Evolutionary conservation across 2,113 vertebrate genomes (phyloP).

Genomic region (Phylloscopus trochilus): DNA sequence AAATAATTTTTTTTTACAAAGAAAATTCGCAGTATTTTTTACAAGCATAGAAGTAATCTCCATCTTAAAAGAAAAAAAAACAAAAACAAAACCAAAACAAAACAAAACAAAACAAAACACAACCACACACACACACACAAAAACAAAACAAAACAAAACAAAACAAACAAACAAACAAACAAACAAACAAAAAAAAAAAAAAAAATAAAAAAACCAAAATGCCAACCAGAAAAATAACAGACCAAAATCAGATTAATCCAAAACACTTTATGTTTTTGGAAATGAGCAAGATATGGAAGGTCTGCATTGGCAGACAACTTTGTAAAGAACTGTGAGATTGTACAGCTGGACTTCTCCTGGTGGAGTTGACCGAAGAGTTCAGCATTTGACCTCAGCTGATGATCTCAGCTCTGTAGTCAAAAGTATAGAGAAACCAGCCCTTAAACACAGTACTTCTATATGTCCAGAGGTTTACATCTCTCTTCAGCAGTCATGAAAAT

Average conservation of each 20-base stretch:
- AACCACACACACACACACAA: no score
- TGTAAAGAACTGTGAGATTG: neutral
- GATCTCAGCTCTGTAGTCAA: neutral
- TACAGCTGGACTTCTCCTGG: neutral
- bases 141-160: no score
- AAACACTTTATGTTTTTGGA: neutral
- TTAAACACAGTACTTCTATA: neutral
- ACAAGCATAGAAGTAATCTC: neutral
- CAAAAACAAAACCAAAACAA: no score
- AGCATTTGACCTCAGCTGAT: neutral
- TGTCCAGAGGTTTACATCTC: neutral
- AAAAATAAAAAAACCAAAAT: no score
- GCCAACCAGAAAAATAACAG: neutral
- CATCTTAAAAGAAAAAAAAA: neutral
- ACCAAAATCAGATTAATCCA: neutral
- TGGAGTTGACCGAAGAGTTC: neutral
- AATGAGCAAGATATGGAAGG: neutral
- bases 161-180: no score
- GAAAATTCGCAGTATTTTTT: neutral
- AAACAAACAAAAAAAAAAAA: no score
- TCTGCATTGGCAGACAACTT: neutral
- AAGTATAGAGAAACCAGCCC: neutral
- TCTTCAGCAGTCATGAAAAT: neutral
- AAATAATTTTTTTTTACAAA: neutral
- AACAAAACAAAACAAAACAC: no score